Evolutionary conservation across 2,797 vertebrate genomes (phyloP).

Genomic region (Pteropus rufus): DNA sequence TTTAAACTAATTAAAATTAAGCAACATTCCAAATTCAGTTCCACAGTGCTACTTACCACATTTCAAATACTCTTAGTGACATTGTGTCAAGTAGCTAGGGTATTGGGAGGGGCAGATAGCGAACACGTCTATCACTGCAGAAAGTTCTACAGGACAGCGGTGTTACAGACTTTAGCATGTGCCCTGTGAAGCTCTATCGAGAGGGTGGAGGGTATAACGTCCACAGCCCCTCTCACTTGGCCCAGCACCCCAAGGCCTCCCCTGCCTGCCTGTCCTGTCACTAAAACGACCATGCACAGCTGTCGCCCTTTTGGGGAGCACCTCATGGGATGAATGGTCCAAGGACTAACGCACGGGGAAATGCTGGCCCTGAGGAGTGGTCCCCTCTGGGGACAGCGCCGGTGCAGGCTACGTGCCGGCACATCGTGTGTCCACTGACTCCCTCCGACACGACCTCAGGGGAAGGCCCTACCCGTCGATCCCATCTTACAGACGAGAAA

Average conservation of each 20-base stretch:
- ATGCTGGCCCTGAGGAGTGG: neutral
- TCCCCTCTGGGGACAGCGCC: neutral
- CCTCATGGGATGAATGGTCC: neutral
- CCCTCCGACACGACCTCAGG: accelerated
- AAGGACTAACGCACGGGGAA: neutral
- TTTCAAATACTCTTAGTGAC: neutral
- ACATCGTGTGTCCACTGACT: neutral
- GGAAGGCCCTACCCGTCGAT: accelerated
- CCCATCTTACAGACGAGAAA: neutral
- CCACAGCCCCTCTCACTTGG: neutral
- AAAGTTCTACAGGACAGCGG: accelerated
- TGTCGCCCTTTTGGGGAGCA: neutral
- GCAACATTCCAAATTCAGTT: too few species aligned
- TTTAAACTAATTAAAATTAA: neutral
- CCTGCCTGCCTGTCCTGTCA: neutral
- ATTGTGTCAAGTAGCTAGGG: accelerated
- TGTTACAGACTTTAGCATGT: accelerated
- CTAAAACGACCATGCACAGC: neutral
- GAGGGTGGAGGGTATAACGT: accelerated
- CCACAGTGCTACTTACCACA: neutral
- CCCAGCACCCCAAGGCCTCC: neutral
- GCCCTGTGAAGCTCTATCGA: neutral
- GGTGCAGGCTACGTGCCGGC: accelerated
- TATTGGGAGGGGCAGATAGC: accelerated
- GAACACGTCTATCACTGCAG: accelerated